Evolutionary conservation across 2,797 vertebrate genomes (phyloP).

Genomic region (Channa striata): DNA sequence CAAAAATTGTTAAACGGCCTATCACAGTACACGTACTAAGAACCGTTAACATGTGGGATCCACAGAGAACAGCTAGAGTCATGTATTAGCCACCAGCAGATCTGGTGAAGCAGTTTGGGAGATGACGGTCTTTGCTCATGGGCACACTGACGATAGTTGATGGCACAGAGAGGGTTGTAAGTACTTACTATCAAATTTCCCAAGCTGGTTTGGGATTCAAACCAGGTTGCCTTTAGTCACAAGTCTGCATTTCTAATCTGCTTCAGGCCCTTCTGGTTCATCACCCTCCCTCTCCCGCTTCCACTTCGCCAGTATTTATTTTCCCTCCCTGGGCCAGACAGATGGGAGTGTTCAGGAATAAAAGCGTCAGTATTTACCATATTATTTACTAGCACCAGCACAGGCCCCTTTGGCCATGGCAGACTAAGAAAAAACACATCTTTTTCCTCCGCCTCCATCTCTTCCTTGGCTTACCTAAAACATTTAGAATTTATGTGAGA

Average conservation of each 20-base stretch:
- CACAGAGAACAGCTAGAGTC: not conserved
- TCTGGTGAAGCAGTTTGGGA: conserved; percentile 2
- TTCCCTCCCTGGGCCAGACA: conserved; percentile 66
- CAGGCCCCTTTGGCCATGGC: conserved; percentile 52
- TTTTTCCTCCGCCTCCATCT: not conserved
- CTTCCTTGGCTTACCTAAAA: conserved; percentile 38
- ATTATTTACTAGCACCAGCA: conserved; percentile 73
- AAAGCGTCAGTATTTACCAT: conserved; percentile 77
- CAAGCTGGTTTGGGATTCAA: conserved; percentile 30
- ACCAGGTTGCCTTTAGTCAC: conserved; percentile 40
- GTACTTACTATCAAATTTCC: conserved; percentile 19
- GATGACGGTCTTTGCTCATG: conserved; percentile 45
- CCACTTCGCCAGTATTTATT: conserved; percentile 67
- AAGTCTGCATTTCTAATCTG: conserved; percentile 60
- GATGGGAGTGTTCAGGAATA: conserved; percentile 73
- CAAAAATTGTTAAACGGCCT: no score
- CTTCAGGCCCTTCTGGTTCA: conserved; percentile 50
- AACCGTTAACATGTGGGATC: not conserved
- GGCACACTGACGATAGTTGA: conserved; percentile 34
- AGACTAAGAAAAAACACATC: conserved; percentile 18
- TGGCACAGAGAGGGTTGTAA: conserved; percentile 30
- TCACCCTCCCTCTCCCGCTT: conserved; percentile 44
- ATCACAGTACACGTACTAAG: not conserved
- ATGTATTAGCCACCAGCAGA: conserved; percentile 16
- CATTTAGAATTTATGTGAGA: conserved; percentile 64